Percentiles rank a stretch among this genome's conserved stretches.
These are phyloP conservation scores for Halcyon malimbica DNA, from an alignment of 2,113 vertebrate genomes.

Conservation along the genomic window DNA sequence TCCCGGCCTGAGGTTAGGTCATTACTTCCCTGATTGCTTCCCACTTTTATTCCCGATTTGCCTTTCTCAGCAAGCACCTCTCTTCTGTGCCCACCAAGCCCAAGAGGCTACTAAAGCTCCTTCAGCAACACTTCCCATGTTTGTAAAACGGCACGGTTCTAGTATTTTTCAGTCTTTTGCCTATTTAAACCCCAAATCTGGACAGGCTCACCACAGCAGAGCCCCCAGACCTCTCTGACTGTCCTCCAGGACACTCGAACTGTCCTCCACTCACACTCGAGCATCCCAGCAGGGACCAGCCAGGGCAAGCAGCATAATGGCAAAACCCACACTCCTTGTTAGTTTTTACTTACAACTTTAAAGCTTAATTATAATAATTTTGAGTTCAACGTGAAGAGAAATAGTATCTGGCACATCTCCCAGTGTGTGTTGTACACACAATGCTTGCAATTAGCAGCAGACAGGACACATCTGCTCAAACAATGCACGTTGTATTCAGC, in stretches of 20 bases:
- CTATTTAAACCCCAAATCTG: not conserved
- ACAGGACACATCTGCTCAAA: slow-evolving; percentile 55
- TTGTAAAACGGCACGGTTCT: not conserved
- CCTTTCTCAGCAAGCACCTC: not conserved
- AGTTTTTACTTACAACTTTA: slow-evolving; percentile 32
- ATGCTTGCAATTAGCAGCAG: not conserved
- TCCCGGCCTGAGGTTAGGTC: not conserved
- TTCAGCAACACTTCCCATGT: slow-evolving; percentile 11
- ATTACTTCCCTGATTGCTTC: not conserved
- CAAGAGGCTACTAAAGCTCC: not conserved
- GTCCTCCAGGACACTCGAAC: not conserved
- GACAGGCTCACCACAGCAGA: accelerated
- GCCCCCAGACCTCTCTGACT: not conserved
- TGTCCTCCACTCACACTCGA: accelerated
- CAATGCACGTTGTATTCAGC: not conserved
- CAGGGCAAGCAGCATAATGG: accelerated
- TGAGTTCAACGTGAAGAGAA: not conserved
- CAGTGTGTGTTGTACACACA: slow-evolving; percentile 18
- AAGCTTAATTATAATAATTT: slow-evolving; percentile 58
- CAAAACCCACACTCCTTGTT: not conserved
- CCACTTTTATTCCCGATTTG: not conserved
- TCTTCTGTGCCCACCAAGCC: not conserved
- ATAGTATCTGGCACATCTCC: slow-evolving; percentile 47
- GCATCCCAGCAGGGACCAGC: not conserved
- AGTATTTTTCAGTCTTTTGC: not conserved